Evolutionary conservation across 53 echinoderm and acorn worm genomes (phyloP).

Genomic region (Holothuria leucospilota): DNA sequence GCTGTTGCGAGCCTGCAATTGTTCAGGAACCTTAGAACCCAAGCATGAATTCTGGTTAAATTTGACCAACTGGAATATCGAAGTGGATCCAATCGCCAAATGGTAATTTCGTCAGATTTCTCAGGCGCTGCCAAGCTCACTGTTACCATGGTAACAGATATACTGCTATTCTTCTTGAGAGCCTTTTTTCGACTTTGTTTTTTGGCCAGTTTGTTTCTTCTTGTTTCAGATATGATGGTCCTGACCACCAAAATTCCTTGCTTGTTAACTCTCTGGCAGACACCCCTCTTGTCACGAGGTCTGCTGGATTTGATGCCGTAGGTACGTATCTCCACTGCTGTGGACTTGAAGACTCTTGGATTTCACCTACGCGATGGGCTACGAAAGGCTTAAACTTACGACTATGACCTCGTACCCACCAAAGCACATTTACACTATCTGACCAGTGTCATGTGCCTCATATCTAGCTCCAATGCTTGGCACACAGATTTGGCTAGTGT

Average conservation of each 20-base stretch:
- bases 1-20: not conserved
- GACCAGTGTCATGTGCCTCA: constrained; percentile 13
- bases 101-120: not conserved
- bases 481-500: no score
- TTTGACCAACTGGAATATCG: constrained; percentile 12
- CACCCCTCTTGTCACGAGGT: no score
- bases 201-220: no score
- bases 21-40: no score
- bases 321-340: no score
- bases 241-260: not conserved
- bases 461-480: no score
- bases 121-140: no score
- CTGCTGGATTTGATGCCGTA: no score
- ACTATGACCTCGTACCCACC: no score
- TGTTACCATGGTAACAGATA: not conserved
- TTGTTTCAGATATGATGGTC: no score
- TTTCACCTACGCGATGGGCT: not conserved
- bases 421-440: no score
- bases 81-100: not conserved
- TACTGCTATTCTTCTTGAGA: not conserved
- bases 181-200: not conserved
- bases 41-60: no score
- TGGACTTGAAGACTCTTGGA: not conserved
- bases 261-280: not conserved
- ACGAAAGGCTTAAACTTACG: constrained; percentile 34